Conservation (phyloP, 2,888 invertebrate genomes). For the Eristalis intricaria region DNA sequence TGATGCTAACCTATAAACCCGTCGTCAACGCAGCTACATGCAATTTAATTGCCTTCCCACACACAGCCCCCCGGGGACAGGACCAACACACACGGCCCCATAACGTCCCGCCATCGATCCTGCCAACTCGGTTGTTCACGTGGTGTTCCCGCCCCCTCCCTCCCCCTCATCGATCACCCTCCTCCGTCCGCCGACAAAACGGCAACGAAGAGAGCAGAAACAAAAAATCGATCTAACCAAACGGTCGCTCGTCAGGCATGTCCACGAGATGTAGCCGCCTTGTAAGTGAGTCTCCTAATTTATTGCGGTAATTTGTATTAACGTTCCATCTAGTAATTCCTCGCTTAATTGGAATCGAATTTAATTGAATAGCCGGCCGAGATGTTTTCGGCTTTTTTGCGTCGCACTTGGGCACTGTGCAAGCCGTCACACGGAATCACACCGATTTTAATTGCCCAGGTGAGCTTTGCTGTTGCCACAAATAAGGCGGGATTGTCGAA, state of each 20-base stretch:
- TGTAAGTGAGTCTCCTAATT: slow-evolving; percentile 60
- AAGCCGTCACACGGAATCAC: slow-evolving; percentile 18
- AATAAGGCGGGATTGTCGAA: slow-evolving; percentile 7
- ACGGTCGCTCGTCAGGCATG: slow-evolving; percentile 11
- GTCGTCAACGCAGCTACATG: slow-evolving; percentile 47
- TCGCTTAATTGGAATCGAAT: slow-evolving; percentile 66
- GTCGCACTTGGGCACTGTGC: slow-evolving; percentile 6
- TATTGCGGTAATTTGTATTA: slow-evolving; percentile 68
- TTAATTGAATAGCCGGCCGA: slow-evolving; percentile 55
- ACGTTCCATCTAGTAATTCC: slow-evolving; percentile 62
- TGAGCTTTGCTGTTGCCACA: slow-evolving; percentile 47
- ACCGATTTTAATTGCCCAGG: slow-evolving; percentile 59
- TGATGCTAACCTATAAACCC: slow-evolving; percentile 23
- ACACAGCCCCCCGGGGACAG: slow-evolving; percentile 37
- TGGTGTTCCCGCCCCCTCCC: no score
- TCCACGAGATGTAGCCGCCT: slow-evolving; percentile 48
- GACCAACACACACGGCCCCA: slow-evolving; percentile 16
- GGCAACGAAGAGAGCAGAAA: background rate
- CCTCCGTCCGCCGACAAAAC: background rate
- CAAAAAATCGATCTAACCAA: background rate
- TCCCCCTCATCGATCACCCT: no score
- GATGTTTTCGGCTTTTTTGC: slow-evolving; percentile 9
- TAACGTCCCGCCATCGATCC: slow-evolving; percentile 5
- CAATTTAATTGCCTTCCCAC: slow-evolving; percentile 67
- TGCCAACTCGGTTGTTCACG: no score